phyloP scores from a whole-genome alignment of 2,797 vertebrate genomes.

The Salmo trutta region DNA sequence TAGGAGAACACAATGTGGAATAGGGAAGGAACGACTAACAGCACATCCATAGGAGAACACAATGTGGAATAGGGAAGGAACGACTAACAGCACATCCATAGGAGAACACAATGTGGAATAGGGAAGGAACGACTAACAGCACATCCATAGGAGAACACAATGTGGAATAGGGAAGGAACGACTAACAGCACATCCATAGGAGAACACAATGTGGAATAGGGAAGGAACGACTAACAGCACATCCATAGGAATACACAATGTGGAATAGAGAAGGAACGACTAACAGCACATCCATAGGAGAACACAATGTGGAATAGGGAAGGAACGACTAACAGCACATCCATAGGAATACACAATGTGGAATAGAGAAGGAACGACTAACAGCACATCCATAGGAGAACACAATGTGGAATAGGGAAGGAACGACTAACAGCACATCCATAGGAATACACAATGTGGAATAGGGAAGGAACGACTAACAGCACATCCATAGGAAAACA shows the following conservation, averaged over 20 bases:
- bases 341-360: neutral
- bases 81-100: neutral
- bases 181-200: neutral
- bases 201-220: neutral
- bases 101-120: neutral
- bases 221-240: neutral
- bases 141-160: neutral
- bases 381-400: neutral
- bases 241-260: neutral
- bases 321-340: neutral
- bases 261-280: neutral
- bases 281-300: neutral
- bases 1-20: neutral
- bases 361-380: neutral
- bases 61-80: neutral
- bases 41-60: neutral
- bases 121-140: neutral
- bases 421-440: neutral
- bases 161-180: neutral
- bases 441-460: neutral
- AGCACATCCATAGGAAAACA: neutral
- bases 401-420: neutral
- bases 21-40: neutral
- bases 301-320: neutral
- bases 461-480: neutral